Conservation (phyloP, 2,113 vertebrate species). For the Hemiscyllium ocellatum region DNA sequence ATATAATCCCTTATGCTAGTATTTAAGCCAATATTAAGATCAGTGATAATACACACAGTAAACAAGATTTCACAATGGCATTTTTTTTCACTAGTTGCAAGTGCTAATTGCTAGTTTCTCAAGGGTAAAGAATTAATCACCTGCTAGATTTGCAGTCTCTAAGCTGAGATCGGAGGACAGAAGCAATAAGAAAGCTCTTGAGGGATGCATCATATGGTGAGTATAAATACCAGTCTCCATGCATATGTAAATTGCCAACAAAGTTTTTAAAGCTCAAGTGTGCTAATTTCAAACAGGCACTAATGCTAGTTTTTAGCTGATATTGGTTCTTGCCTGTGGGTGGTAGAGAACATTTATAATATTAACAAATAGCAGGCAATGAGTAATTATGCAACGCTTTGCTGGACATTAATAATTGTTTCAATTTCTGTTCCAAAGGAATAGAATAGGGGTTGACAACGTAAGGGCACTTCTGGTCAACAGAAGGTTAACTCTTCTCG, state of each 20-base stretch:
- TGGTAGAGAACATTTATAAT: slow-evolving; percentile 84
- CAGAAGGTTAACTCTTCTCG: slow-evolving; percentile 67
- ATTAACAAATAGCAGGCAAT: slow-evolving; percentile 83
- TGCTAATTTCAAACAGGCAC: slow-evolving; percentile 96
- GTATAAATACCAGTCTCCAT: slow-evolving; percentile 98
- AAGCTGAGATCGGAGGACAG: slow-evolving; percentile 85
- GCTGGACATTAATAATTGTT: slow-evolving; percentile 99
- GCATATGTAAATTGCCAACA: slow-evolving; percentile 95
- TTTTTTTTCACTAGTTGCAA: slow-evolving; percentile 76
- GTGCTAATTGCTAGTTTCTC: slow-evolving; percentile 83
- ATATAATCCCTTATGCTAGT: slow-evolving; percentile 25
- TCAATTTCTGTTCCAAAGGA: slow-evolving; percentile 85
- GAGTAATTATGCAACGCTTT: slow-evolving; percentile 99
- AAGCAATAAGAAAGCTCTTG: slow-evolving; percentile 98
- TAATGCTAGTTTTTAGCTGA: slow-evolving; percentile 93
- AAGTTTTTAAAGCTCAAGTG: slow-evolving; percentile 92
- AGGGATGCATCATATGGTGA: slow-evolving; percentile 80
- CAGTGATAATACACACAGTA: slow-evolving; percentile 67
- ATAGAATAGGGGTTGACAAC: slow-evolving; percentile 66
- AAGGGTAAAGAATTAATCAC: slow-evolving; percentile 98
- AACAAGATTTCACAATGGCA: slow-evolving; percentile 72
- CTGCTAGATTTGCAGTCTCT: slow-evolving; percentile 87
- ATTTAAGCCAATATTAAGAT: slow-evolving; percentile 60
- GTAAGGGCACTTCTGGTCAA: slow-evolving; percentile 60
- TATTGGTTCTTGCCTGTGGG: slow-evolving; percentile 96